Percentiles rank a stretch among this genome's conserved stretches.
These are phyloP conservation scores for Drosophila pseudotakahashii DNA, from an alignment of 2,888 invertebrate genomes.

Conservation along the genomic window DNA sequence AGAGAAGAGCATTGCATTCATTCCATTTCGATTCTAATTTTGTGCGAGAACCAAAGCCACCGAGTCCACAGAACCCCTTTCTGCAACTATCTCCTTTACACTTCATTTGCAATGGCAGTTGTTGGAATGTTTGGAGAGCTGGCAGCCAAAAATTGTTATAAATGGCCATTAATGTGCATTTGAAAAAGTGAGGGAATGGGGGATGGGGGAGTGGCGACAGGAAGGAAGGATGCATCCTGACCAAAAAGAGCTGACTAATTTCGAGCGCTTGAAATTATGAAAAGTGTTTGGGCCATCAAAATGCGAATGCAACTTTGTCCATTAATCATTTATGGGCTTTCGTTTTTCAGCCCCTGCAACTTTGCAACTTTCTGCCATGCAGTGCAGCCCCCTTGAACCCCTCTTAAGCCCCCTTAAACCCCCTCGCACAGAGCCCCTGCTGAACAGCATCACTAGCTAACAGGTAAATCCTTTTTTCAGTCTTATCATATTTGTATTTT, in stretches of 20 bases:
- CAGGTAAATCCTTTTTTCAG: not conserved
- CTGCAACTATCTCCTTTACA: conserved; percentile 64
- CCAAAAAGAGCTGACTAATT: conserved; percentile 64
- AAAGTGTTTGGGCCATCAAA: conserved; percentile 65
- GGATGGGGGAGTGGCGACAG: not conserved
- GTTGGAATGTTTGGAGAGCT: conserved; percentile 43
- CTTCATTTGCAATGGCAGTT: conserved; percentile 71
- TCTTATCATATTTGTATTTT: not conserved
- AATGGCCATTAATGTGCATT: conserved; percentile 69
- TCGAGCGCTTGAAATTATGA: conserved; percentile 54
- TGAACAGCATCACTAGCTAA: conserved; percentile 43
- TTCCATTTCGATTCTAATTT: conserved; percentile 28
- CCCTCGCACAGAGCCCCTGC: conserved; percentile 48
- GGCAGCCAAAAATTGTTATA: conserved; percentile 58
- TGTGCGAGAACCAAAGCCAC: not conserved
- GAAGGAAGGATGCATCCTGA: not conserved
- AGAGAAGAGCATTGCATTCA: conserved; percentile 61
- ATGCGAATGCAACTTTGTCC: conserved; percentile 62
- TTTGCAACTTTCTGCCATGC: conserved; percentile 37
- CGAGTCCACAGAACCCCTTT: not conserved
- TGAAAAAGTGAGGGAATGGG: not conserved
- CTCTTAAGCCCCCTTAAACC: not conserved
- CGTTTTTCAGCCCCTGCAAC: conserved; percentile 45
- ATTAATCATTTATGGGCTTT: conserved; percentile 79
- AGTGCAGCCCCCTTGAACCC: not conserved